Percentiles rank a stretch among this genome's conserved stretches.
phyloP scores from a whole-genome alignment of 1,140 invertebrate genomes.

The Mylabris phalerata region DNA sequence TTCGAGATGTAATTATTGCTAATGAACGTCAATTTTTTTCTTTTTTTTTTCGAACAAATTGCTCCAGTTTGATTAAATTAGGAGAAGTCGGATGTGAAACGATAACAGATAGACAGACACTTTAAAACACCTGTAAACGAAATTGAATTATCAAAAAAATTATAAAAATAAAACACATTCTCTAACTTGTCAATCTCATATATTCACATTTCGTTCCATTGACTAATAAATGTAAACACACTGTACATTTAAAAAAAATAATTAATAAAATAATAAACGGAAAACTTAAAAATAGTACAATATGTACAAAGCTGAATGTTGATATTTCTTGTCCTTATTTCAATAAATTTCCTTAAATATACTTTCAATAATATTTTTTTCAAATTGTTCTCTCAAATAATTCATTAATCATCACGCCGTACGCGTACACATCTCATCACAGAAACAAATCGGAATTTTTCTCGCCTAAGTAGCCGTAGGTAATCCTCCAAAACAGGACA shows the following conservation, averaged over 20 bases:
- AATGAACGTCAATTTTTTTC: not conserved
- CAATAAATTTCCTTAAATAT: not conserved
- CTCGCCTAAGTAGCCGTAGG: not conserved
- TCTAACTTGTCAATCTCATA: constrained; percentile 42
- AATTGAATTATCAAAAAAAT: constrained; percentile 6
- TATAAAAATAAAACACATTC: constrained; percentile 24
- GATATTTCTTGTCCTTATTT: not conserved
- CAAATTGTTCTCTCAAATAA: not conserved
- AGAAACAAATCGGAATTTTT: not conserved
- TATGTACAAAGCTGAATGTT: constrained; percentile 32
- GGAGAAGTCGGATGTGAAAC: not conserved
- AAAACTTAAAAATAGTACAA: constrained; percentile 35
- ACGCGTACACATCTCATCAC: not conserved
- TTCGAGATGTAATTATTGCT: not conserved
- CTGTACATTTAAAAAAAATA: constrained; percentile 40
- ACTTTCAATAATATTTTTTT: not conserved
- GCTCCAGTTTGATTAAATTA: not conserved
- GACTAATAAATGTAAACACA: constrained; percentile 42
- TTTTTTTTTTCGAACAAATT: not conserved
- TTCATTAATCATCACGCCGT: too few relatives aligned
- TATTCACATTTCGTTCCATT: constrained; percentile 44
- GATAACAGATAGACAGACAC: too few relatives aligned
- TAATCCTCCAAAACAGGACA: not conserved
- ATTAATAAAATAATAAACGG: too few relatives aligned
- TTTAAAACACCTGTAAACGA: not conserved